Evolutionary conservation across 2,113 vertebrate genomes (phyloP), one percentile per base, ranked within the genome.

Genomic region (Vicugna pacos): DNA sequence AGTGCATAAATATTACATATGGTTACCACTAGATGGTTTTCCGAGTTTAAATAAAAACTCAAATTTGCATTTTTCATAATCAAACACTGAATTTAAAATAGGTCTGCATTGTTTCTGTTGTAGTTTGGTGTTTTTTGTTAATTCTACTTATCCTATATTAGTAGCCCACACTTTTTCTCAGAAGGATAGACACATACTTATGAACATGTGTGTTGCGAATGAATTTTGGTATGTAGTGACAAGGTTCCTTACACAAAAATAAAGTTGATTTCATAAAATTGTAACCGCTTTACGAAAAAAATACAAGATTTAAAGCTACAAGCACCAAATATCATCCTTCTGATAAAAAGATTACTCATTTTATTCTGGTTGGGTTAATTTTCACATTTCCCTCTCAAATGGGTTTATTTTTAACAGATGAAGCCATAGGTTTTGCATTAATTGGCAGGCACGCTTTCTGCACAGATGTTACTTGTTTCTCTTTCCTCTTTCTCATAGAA

Each of bases 401-500:
- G 24, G 19, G 67, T 91, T 94, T 82, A 52, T 82, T 70, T 79
- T 62, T 73, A 83, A 91, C 32, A 72, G 70, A 46, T 48, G 9
- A 35, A 92, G n/a, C 30, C 19, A 38, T 52, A 35, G 30, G 17
- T 70, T 95, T 82, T 93, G 54, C 79, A 86, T 88, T 82, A 91
- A 85, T 69, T 96, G 84, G 93, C 76, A 92, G 26, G 10, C 64
- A 77, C 30, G n/a, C 52, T 94, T 95, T 88, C 28, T 84, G 81
- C 93, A 90, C 19, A 93, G 92, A 95, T 60, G 52, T 2, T 94
- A 65, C n/a, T 86, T 56, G 6, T 97, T 70, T 96, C 26, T 77
- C 35, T 93, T 92, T 54, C 30, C 42, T 94, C 26, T 81, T 91
- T 12, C 60, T 67, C 89, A 56, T 96, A 99, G 99, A 98, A 99